A percentile compares a stretch with the other conserved stretches of the same genome.
Conservation (phyloP, 2,888 invertebrate genomes). For the Himalopsyche kuldschensis region DNA sequence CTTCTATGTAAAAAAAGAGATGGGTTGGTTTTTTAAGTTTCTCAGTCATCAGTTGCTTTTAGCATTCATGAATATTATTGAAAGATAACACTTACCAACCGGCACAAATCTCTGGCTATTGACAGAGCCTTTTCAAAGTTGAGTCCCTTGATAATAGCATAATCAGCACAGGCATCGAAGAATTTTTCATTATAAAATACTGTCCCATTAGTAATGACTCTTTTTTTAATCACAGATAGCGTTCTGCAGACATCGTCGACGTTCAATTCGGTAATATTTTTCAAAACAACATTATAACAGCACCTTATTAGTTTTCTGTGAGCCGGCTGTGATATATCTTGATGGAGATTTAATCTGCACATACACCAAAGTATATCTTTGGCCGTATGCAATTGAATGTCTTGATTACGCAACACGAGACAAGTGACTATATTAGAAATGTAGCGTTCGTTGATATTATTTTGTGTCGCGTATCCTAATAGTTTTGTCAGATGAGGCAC, state of each 20-base stretch:
- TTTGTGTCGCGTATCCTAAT: conserved; percentile 57
- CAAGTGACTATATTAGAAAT: conserved; percentile 59
- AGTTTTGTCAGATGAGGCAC: conserved; percentile 56
- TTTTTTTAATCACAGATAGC: conserved; percentile 51
- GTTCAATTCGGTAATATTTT: conserved; percentile 50
- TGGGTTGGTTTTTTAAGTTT: no score
- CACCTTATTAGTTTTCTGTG: conserved; percentile 58
- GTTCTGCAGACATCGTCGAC: conserved; percentile 58
- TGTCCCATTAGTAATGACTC: conserved; percentile 51
- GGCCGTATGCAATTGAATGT: conserved; percentile 52
- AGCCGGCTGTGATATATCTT: conserved; percentile 46
- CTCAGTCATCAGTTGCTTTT: no score
- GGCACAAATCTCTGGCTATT: conserved; percentile 57
- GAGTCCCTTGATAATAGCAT: conserved; percentile 55
- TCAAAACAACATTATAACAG: conserved; percentile 54
- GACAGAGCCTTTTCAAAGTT: conserved; percentile 57
- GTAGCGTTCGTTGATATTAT: conserved; percentile 55
- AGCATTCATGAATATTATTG: no score
- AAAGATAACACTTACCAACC: conserved; percentile 56
- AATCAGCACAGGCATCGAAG: conserved; percentile 59
- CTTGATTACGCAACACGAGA: conserved; percentile 53
- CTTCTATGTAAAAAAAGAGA: no score
- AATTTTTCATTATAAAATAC: conserved; percentile 64
- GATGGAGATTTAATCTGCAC: conserved; percentile 53
- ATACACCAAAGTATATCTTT: conserved; percentile 62